Base-by-base conservation (phyloP, 2,113 vertebrate genomes). In the Electrona antarctica region DNA sequence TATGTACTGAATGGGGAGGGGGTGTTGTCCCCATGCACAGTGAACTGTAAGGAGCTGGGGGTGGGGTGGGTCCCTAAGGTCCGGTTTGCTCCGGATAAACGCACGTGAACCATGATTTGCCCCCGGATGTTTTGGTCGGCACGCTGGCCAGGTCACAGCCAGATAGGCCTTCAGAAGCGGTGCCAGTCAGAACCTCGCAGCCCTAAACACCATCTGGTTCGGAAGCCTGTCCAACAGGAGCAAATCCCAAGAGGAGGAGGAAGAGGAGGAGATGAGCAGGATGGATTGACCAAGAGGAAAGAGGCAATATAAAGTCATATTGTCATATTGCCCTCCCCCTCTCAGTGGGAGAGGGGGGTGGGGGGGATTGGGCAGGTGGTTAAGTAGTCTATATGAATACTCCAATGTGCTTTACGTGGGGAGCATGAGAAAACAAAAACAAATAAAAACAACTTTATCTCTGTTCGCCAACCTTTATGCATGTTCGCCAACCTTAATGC, bases 141-240 rank as follows among this genome's bases (percentile, higher is more conserved):
- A 73, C 14, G 64, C 14, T 56, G 81, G 69, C 73, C 69, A 79
- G 81, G 77, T 77, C 83, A 77, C 74, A 77, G 80, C 60, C 61
- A 72, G 86, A 85, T 87, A 87, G 86, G 78, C 78, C 86, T 77
- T 83, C 82, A 83, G 82, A 87, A 86, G 86, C 63, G 77, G 82
- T 47, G 70, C 79, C 66, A 77, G 61, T 60, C 51, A 28, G 62
- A 63, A 56, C 62, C 62, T 61, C 28, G 58, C 70, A 77, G 71
- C 74, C 21, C 46, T 33, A 29, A 57, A 51, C 72, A 69, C 87
- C 85, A 87, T 87, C 89, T 89, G 87, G 77, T 81, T 80, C 58
- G 21, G 69, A 77, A 61, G 73, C 56, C 77, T 64, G 84, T 83
- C 82, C 84, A 84, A 74, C 68, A 81, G 86, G 65, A 85, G 77